Conservation (phyloP, 23 tunicate genomes). For the Trididemnum nubilum region DNA sequence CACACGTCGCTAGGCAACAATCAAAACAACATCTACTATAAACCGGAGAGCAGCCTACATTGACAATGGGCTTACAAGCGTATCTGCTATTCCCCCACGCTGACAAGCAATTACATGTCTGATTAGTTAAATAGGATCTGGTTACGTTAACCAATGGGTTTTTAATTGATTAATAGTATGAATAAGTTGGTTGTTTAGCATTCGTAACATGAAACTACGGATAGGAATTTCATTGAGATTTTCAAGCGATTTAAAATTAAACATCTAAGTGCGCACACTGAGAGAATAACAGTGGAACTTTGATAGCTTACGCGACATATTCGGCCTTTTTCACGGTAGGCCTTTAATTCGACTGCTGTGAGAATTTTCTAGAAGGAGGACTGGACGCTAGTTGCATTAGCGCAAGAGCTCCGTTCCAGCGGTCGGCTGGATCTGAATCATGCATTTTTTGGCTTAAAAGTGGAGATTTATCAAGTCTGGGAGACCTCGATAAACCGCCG, state of each 20-base stretch:
- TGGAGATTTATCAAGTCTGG: not conserved
- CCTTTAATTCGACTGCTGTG: not conserved
- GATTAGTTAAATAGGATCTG: not conserved
- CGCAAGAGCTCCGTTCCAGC: constrained; percentile 87
- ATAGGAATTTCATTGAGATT: constrained; percentile 1
- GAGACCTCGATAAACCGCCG: not conserved
- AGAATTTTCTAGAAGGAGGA: constrained; percentile 60
- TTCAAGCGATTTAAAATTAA: not conserved
- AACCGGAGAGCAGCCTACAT: too few species aligned
- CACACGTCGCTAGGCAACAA: constrained; percentile 24
- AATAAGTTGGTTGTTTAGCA: not conserved
- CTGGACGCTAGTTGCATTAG: constrained; percentile 85
- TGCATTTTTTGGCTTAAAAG: not conserved
- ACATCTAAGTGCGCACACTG: constrained; percentile 14
- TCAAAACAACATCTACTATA: constrained; percentile 13
- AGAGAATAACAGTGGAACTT: not conserved
- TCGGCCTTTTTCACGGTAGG: not conserved
- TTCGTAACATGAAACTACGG: not conserved
- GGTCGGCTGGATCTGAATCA: constrained; percentile 31
- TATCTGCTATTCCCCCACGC: not conserved
- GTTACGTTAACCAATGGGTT: not conserved
- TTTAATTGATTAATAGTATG: not conserved
- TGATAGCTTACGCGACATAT: not conserved
- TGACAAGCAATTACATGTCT: not conserved
- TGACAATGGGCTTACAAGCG: not conserved